These are phyloP conservation scores for Acronicta alni DNA, from an alignment of 2,888 invertebrate species.

Conservation along the genomic window DNA sequence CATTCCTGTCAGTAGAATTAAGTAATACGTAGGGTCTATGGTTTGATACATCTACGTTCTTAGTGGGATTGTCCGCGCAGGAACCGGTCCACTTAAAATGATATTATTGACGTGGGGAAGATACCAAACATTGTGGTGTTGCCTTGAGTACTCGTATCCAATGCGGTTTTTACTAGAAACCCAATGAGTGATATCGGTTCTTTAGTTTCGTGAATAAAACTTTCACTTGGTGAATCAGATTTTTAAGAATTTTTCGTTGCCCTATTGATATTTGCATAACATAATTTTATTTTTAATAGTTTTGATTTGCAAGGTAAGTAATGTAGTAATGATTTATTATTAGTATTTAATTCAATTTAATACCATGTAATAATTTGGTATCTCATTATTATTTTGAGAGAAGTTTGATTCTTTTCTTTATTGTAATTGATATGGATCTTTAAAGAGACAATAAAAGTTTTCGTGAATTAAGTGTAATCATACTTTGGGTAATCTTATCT, in stretches of 20 bases:
- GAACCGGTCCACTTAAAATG: conserved; percentile 84
- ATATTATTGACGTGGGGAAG: conserved; percentile 79
- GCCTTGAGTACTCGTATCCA: conserved; percentile 37
- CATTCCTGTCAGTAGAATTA: conserved; percentile 48
- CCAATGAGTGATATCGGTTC: conserved; percentile 55
- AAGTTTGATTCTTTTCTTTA: no score
- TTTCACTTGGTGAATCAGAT: conserved; percentile 49
- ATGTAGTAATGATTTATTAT: no score
- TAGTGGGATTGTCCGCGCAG: conserved; percentile 66
- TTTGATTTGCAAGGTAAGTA: no score
- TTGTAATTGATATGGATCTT: neutral
- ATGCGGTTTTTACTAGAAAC: conserved; percentile 64
- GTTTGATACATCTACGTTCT: conserved; percentile 71
- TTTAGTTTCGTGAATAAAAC: conserved; percentile 41
- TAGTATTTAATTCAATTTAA: no score
- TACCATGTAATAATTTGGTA: no score
- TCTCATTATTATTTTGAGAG: no score
- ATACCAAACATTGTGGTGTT: conserved; percentile 51
- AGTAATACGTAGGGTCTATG: conserved; percentile 59
- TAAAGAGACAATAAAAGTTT: neutral
- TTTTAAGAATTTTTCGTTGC: conserved; percentile 17
- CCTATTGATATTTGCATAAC: no score
- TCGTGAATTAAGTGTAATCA: neutral
- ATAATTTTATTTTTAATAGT: no score
- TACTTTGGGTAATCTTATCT: conserved; percentile 25